These are phyloP conservation scores for Tuberolachnus salignus DNA, from an alignment of 2,888 invertebrate species.

Conservation along the genomic window DNA sequence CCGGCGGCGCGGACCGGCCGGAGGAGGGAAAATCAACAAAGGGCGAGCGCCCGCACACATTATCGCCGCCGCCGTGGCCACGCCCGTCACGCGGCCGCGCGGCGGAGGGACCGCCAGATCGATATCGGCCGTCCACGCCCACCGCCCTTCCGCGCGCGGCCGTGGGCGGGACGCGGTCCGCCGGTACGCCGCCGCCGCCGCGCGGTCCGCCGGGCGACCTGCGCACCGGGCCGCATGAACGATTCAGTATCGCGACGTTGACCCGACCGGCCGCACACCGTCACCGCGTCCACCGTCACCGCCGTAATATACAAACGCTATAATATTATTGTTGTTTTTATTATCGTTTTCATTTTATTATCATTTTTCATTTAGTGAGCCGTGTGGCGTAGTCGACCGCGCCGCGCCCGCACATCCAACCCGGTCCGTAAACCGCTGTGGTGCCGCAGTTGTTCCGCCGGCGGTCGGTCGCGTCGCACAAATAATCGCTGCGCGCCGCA, in stretches of 20 bases:
- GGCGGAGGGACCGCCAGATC: background rate
- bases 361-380: no score
- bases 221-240: slow-evolving; percentile 41
- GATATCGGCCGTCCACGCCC: slow-evolving; percentile 15
- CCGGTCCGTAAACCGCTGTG: no score
- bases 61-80: slow-evolving; percentile 10
- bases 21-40: slow-evolving; percentile 2
- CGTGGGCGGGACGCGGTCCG: background rate
- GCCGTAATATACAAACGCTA: no score
- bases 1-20: background rate
- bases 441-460: no score
- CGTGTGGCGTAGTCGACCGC: background rate
- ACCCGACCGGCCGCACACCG: slow-evolving; percentile 21
- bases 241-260: slow-evolving; percentile 30
- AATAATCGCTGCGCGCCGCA: background rate
- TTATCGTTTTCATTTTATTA: no score
- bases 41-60: slow-evolving; percentile 11
- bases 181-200: background rate
- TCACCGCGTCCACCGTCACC: background rate
- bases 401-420: background rate
- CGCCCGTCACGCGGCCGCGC: background rate
- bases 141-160: background rate
- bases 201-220: background rate
- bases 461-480: no score
- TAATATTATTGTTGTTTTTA: no score